Evolutionary conservation across 2,888 invertebrate species (phyloP).

Genomic region (Pseudoips prasinana): DNA sequence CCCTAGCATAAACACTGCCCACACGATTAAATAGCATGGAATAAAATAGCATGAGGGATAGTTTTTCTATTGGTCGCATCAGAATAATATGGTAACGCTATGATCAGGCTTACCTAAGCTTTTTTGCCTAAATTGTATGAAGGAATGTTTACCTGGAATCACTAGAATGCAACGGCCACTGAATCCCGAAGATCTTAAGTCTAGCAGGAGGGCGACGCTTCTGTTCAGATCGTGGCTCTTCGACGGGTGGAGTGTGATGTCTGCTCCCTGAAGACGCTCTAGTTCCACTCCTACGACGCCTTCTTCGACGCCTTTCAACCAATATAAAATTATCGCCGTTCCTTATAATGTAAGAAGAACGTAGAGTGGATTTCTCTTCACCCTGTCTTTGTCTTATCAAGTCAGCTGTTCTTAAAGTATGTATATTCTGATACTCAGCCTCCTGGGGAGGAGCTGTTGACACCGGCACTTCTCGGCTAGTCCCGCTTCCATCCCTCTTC

Average conservation of each 20-base stretch:
- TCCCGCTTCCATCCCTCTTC: slow-evolving; percentile 81
- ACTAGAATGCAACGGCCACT: slow-evolving; percentile 79
- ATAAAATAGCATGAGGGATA: too few species aligned
- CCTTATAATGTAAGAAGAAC: slow-evolving; percentile 75
- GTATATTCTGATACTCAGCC: slow-evolving; percentile 77
- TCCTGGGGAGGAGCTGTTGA: slow-evolving; percentile 59
- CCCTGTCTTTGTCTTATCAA: slow-evolving; percentile 76
- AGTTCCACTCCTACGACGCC: slow-evolving; percentile 72
- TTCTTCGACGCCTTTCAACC: slow-evolving; percentile 70
- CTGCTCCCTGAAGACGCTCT: slow-evolving; percentile 72
- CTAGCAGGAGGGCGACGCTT: slow-evolving; percentile 75
- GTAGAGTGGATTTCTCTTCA: slow-evolving; percentile 75
- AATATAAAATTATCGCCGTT: slow-evolving; percentile 79
- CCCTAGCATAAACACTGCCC: too few species aligned
- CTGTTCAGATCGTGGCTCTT: slow-evolving; percentile 68
- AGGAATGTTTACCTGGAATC: slow-evolving; percentile 72
- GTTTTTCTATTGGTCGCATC: too few species aligned
- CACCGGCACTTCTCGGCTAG: slow-evolving; percentile 66
- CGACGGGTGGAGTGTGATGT: slow-evolving; percentile 74
- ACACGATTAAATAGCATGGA: too few species aligned
- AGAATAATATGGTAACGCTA: too few species aligned
- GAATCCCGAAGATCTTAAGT: slow-evolving; percentile 76
- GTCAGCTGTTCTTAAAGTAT: slow-evolving; percentile 77
- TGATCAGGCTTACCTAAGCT: too few species aligned
- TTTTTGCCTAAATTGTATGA: too few species aligned